These are phyloP conservation scores for Leptoclinus maculatus DNA, from an alignment of 2,797 vertebrate species.

Conservation along the genomic window DNA sequence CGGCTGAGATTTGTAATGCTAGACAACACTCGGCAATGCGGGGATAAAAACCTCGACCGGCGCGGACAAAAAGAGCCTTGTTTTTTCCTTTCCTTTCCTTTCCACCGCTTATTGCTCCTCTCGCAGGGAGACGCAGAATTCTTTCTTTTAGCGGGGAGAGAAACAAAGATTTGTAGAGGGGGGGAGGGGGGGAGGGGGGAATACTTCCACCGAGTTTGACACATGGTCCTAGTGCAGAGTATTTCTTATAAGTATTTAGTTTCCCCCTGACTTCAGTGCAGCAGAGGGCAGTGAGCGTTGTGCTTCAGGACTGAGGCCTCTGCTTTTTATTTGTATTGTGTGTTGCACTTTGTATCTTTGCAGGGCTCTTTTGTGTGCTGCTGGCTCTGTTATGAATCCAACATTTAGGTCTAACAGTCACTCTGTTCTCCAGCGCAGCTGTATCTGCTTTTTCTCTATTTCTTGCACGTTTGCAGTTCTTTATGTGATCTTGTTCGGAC, in stretches of 20 bases:
- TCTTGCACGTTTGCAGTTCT: neutral
- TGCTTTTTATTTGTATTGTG: constrained; percentile 33
- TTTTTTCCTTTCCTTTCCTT: constrained; percentile 54
- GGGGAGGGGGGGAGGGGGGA: constrained; percentile 15
- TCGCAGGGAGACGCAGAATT: constrained; percentile 59
- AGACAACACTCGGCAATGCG: constrained; percentile 77
- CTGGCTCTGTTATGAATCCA: neutral
- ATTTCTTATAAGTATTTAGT: constrained; percentile 26
- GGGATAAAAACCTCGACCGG: constrained; percentile 72
- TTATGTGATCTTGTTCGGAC: neutral
- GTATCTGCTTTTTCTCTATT: constrained; percentile 3
- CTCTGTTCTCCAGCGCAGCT: neutral
- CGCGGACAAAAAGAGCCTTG: constrained; percentile 78
- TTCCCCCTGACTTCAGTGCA: constrained; percentile 34
- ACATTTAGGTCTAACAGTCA: neutral
- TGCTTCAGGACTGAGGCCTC: constrained; percentile 41
- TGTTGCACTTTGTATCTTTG: constrained; percentile 26
- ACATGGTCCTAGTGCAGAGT: constrained; percentile 29
- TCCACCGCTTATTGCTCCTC: constrained; percentile 58
- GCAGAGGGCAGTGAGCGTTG: constrained; percentile 23
- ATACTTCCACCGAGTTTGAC: constrained; percentile 34
- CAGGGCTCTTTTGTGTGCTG: neutral
- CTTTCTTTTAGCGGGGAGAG: constrained; percentile 51
- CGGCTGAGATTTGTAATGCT: constrained; percentile 82
- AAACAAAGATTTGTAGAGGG: constrained; percentile 40